These are phyloP conservation scores for Amphipyra tragopoginis DNA, from an alignment of 2,888 invertebrate genomes.

Conservation along the genomic window DNA sequence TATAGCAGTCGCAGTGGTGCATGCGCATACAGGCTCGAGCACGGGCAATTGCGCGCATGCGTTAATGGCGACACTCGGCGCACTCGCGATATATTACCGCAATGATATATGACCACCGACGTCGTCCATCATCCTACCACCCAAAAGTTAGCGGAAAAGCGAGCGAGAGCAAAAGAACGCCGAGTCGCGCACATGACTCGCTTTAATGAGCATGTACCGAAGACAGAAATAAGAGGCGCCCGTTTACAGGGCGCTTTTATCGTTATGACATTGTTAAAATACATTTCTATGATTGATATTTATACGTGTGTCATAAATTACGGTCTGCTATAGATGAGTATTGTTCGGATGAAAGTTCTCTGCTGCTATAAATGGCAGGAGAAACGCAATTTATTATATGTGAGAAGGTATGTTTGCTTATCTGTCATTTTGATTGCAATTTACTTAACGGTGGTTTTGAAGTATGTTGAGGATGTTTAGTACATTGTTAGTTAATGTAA, in stretches of 20 bases:
- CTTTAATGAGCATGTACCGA: slow-evolving; percentile 88
- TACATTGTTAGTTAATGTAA: slow-evolving; percentile 50
- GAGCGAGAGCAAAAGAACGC: slow-evolving; percentile 80
- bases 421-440: slow-evolving; percentile 34
- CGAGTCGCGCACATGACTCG: slow-evolving; percentile 73
- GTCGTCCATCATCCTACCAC: slow-evolving; percentile 89
- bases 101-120: slow-evolving; percentile 88
- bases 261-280: slow-evolving; percentile 87
- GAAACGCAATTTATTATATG: slow-evolving; percentile 26
- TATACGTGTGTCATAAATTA: slow-evolving; percentile 73
- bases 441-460: slow-evolving; percentile 26
- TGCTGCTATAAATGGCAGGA: slow-evolving; percentile 40
- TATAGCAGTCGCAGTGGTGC: slow-evolving; percentile 78
- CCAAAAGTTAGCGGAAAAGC: slow-evolving; percentile 89
- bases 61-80: slow-evolving; percentile 89
- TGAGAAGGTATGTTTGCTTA: slow-evolving; percentile 35
- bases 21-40: slow-evolving; percentile 62
- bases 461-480: slow-evolving; percentile 34
- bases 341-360: slow-evolving; percentile 47
- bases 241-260: slow-evolving; percentile 84
- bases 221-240: slow-evolving; percentile 87
- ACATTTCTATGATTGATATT: slow-evolving; percentile 73
- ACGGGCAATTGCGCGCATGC: slow-evolving; percentile 85
- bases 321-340: slow-evolving; percentile 41
- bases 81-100: slow-evolving; percentile 87